Evolutionary conservation across 1,140 invertebrate genomes (phyloP).

Genomic region (Diploscapter pachys): DNA sequence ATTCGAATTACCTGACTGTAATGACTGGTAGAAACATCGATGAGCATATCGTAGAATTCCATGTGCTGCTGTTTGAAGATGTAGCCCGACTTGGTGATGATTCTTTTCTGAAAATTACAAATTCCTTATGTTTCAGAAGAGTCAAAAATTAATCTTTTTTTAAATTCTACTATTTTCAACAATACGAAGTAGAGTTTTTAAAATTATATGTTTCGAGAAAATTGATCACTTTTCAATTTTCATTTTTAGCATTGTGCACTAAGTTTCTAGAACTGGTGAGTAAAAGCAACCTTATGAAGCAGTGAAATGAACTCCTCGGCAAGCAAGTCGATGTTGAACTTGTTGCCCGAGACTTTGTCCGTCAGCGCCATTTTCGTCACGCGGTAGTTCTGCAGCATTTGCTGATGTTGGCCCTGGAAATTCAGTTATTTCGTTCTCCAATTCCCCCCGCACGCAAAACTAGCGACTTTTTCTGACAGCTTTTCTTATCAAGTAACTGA

Average conservation of each 20-base stretch:
- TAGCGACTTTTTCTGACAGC: too few relatives aligned
- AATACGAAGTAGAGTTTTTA: too few relatives aligned
- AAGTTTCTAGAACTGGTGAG: too few relatives aligned
- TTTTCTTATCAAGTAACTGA: neutral
- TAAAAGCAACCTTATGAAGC: slow-evolving; percentile 69
- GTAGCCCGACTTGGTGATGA: slow-evolving; percentile 42
- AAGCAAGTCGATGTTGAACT: slow-evolving; percentile 68
- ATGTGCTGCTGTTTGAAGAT: slow-evolving; percentile 35
- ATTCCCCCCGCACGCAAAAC: too few relatives aligned
- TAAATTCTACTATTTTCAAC: too few relatives aligned
- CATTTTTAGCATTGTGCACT: too few relatives aligned
- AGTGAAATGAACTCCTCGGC: slow-evolving; percentile 68
- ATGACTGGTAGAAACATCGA: slow-evolving; percentile 23
- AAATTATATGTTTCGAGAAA: too few relatives aligned
- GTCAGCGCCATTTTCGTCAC: slow-evolving; percentile 66
- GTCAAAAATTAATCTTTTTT: too few relatives aligned
- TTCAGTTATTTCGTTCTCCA: too few relatives aligned
- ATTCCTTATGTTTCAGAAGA: too few relatives aligned
- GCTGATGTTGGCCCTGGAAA: slow-evolving; percentile 57
- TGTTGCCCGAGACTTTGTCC: slow-evolving; percentile 62
- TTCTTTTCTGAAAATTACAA: slow-evolving; percentile 8
- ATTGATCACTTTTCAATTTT: neutral
- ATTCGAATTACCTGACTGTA: slow-evolving; percentile 18
- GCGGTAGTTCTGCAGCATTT: slow-evolving; percentile 66
- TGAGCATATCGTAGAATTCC: slow-evolving; percentile 17